Evolutionary conservation across 2,888 invertebrate species (phyloP).

Genomic region (Formica aserva): DNA sequence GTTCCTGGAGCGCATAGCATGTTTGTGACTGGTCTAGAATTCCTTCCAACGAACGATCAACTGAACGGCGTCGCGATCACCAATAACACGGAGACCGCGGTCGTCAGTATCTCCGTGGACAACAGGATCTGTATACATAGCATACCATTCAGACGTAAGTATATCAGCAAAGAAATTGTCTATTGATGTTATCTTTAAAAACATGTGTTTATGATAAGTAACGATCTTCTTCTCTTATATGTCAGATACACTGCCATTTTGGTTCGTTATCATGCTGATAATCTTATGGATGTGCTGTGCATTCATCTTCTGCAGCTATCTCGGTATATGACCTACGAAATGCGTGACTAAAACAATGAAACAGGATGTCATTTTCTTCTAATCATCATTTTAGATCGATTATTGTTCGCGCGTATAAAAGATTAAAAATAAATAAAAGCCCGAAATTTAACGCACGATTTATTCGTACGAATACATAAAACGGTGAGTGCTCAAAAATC

Average conservation of each 20-base stretch:
- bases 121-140: constrained; percentile 96
- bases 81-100: constrained; percentile 93
- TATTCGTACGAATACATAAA: neutral
- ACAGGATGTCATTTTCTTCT: constrained; percentile 4
- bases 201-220: neutral
- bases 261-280: constrained; percentile 92
- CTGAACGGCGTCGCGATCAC: constrained; percentile 91
- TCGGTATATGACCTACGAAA: constrained; percentile 88
- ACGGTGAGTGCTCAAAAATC: neutral
- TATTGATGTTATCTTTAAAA: neutral
- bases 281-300: constrained; percentile 92
- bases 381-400: constrained; percentile 10
- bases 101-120: constrained; percentile 98
- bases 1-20: constrained; percentile 96
- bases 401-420: neutral
- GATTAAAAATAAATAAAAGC: constrained; percentile 24
- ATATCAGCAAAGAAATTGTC: neutral
- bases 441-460: constrained; percentile 9
- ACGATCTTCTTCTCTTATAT: constrained; percentile 49
- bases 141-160: constrained; percentile 93
- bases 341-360: neutral
- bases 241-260: constrained; percentile 93
- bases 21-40: constrained; percentile 98
- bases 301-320: constrained; percentile 93
- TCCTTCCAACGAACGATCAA: constrained; percentile 91